Percentiles rank a stretch among this genome's conserved stretches.
Conservation (phyloP, 2,113 vertebrate species). For the Nothocercus nigrocapillus region DNA sequence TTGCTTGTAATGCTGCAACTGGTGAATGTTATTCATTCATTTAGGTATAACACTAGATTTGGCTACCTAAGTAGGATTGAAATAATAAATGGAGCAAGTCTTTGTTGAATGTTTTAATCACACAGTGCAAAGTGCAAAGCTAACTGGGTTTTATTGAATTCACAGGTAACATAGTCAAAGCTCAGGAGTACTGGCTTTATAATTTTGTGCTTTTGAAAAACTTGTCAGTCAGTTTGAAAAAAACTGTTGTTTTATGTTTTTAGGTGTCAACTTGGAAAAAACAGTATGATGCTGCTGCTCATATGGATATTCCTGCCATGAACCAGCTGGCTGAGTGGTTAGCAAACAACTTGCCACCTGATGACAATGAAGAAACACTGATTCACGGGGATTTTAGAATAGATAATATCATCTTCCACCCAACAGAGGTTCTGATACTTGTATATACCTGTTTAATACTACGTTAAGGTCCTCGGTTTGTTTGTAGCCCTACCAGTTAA, state of each 20-base stretch:
- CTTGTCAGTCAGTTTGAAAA: background rate
- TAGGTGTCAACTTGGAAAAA: conserved; percentile 93
- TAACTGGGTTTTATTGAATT: background rate
- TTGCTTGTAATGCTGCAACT: background rate
- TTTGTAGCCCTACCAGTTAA: background rate
- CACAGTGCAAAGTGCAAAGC: background rate
- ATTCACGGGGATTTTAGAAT: conserved; percentile 92
- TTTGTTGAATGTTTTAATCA: background rate
- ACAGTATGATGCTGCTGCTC: conserved; percentile 87
- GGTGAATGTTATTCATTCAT: fast-evolving
- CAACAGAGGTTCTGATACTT: conserved; percentile 81
- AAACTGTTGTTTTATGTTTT: background rate
- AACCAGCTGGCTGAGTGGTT: conserved; percentile 88
- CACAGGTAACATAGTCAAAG: background rate
- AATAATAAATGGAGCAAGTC: background rate
- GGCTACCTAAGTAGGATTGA: background rate
- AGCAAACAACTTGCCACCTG: conserved; percentile 82
- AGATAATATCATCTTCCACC: conserved; percentile 93
- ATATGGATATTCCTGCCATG: conserved; percentile 87
- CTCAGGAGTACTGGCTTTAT: background rate
- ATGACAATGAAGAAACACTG: conserved; percentile 83
- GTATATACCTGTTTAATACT: background rate
- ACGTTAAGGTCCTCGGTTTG: background rate
- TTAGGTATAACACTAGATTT: background rate
- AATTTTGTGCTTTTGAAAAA: background rate